Conservation (phyloP, 2,888 invertebrate genomes). For the Catocala fraxini region DNA sequence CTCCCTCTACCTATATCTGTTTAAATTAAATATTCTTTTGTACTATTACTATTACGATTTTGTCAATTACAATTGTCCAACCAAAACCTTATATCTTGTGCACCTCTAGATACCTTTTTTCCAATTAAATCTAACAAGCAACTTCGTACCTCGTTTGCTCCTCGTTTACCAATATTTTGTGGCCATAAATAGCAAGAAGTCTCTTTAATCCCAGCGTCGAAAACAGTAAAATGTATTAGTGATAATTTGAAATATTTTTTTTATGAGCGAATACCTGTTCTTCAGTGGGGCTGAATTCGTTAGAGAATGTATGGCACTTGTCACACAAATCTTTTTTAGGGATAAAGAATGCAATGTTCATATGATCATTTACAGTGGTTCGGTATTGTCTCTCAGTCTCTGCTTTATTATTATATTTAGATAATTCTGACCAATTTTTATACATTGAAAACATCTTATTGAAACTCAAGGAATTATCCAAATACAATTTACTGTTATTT, state of each 20-base stretch:
- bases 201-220: constrained; percentile 20
- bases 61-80: constrained; percentile 29
- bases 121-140: constrained; percentile 12
- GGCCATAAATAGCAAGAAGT: constrained; percentile 31
- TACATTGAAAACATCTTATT: constrained; percentile 32
- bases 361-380: constrained; percentile 20
- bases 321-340: constrained; percentile 20
- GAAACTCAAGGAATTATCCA: constrained; percentile 22
- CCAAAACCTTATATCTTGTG: neutral
- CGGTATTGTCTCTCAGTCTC: constrained; percentile 27
- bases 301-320: constrained; percentile 19
- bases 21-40: too few relatives aligned
- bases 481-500: constrained; percentile 28
- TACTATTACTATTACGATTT: constrained; percentile 26
- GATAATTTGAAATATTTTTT: constrained; percentile 15
- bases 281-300: constrained; percentile 2
- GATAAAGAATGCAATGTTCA: constrained; percentile 14
- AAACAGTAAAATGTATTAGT: constrained; percentile 26
- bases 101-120: constrained; percentile 6
- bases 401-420: constrained; percentile 22
- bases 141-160: constrained; percentile 20
- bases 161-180: constrained; percentile 20
- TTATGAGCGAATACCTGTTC: constrained; percentile 7
- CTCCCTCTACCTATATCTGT: too few relatives aligned
- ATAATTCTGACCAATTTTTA: constrained; percentile 27